A percentile compares a stretch with the other conserved stretches of the same genome.
phyloP scores from a whole-genome alignment of 53 echinoderm and acorn worm genomes.

The Echinometra lucunter region DNA sequence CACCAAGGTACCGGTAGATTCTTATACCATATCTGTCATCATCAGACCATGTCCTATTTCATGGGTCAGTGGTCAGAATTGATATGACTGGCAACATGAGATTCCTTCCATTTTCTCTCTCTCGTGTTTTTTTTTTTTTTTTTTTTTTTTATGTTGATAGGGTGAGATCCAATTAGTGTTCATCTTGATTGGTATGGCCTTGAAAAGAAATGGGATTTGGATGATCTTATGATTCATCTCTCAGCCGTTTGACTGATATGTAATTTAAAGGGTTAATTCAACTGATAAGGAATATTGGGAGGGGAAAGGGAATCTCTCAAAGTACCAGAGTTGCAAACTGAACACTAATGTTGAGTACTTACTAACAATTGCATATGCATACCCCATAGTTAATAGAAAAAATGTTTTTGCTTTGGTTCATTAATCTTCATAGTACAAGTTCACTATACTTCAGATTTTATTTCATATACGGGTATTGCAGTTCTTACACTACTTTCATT shows the following conservation, averaged over 20 bases:
- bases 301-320: too few species aligned
- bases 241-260: not conserved
- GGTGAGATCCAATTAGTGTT: not conserved
- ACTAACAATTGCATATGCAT: too few species aligned
- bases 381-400: too few species aligned
- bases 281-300: not conserved
- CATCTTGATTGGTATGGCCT: not conserved
- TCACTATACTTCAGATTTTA: not conserved
- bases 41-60: slow-evolving; percentile 8
- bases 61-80: slow-evolving; percentile 5
- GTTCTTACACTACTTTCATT: too few species aligned
- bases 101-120: not conserved
- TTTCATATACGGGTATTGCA: not conserved
- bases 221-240: not conserved
- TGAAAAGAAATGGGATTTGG: slow-evolving; percentile 12
- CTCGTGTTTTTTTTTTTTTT: too few species aligned
- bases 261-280: not conserved
- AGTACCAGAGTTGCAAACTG: too few species aligned
- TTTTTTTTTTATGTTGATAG: not conserved
- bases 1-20: not conserved
- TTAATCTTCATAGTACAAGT: not conserved
- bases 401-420: too few species aligned
- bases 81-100: not conserved
- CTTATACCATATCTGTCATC: not conserved
- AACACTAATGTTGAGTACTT: too few species aligned